A percentile compares a stretch with the other conserved stretches of the same genome.
Conservation (phyloP, 1,140 invertebrate genomes). For the Drosophila suzukii region DNA sequence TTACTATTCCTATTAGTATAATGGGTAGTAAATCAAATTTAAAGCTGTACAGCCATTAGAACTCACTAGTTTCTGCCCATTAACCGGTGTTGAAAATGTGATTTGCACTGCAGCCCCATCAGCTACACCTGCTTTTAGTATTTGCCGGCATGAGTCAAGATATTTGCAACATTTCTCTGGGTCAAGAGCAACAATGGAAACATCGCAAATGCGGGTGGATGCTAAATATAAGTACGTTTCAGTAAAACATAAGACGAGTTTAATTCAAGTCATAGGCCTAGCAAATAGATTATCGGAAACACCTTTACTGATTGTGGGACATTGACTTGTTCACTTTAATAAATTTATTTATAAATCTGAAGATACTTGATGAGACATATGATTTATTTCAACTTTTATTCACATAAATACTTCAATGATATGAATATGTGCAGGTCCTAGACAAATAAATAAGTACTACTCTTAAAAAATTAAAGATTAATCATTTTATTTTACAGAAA, state of each 20-base stretch:
- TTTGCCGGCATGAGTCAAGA: conserved; percentile 49
- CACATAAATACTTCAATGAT: too few species aligned
- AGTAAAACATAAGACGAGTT: conserved; percentile 5
- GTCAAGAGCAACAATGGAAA: conserved; percentile 68
- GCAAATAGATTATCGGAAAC: neutral
- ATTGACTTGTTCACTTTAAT: neutral
- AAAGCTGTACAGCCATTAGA: neutral
- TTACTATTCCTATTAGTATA: neutral
- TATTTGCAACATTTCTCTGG: conserved; percentile 64
- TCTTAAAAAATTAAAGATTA: too few species aligned
- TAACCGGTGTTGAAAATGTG: conserved; percentile 3
- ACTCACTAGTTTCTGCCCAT: conserved; percentile 15
- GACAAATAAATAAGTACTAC: too few species aligned
- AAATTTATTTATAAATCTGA: too few species aligned
- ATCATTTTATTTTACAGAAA: too few species aligned
- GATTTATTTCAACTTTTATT: too few species aligned
- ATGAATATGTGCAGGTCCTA: too few species aligned
- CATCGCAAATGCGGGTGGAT: conserved; percentile 41
- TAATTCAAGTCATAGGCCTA: neutral
- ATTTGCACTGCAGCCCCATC: conserved; percentile 5
- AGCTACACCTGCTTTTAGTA: conserved; percentile 2
- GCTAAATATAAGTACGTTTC: neutral
- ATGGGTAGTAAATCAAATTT: conserved; percentile 1
- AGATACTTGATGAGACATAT: too few species aligned
- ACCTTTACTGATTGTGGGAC: neutral